Evolutionary conservation across 2,888 invertebrate species (phyloP), one percentile per base, ranked within the genome.

Genomic region (Galerucella calmariensis): DNA sequence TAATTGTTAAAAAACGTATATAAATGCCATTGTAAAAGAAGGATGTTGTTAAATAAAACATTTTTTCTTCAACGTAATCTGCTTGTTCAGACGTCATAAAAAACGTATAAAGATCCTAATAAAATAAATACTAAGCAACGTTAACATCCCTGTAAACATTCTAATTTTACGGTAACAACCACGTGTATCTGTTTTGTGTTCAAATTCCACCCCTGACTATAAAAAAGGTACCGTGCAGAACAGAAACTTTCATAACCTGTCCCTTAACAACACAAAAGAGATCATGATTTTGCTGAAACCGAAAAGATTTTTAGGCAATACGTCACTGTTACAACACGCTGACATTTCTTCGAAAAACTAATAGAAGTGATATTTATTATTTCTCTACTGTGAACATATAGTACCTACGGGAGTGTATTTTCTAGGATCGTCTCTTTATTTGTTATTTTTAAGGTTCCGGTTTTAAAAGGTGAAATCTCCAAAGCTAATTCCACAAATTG

Each of bases 391-490:
- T 65, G 20, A n/a, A 24, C 61, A n/a, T 8, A 48, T 27, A 27
- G 27, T 75, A 62, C 70, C 74, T 73, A 70, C 61, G 69, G 69
- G 70, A 63, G 63, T 66, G 62, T 67, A 70, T 61, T 69, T 80
- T 82, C 83, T 83, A 83, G 81, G 81, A 81, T 56, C 77, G 82
- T 83, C 82, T 81, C 84, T 83, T 82, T 85, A 83, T 84, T 84
- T 84, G 83, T 84, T 84, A 83, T 84, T 83, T 82, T 82, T 83
- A 81, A 77, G 81, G 84, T 85, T 85, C 84, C 85, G 84, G 84
- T 82, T 78, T 79, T 73, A 41, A 56, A 62, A 62, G 35, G 41
- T 41, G 35, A 81, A 80, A 79, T 80, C 76, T 77, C 73, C 78
- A 79, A 77, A 82, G 81, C 80, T 81, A 81, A 81, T 80, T 78